Percentiles rank a stretch among this genome's conserved stretches.
Evolutionary conservation across 2,888 invertebrate species (phyloP).

Genomic region (Lepidochrysops patricia): DNA sequence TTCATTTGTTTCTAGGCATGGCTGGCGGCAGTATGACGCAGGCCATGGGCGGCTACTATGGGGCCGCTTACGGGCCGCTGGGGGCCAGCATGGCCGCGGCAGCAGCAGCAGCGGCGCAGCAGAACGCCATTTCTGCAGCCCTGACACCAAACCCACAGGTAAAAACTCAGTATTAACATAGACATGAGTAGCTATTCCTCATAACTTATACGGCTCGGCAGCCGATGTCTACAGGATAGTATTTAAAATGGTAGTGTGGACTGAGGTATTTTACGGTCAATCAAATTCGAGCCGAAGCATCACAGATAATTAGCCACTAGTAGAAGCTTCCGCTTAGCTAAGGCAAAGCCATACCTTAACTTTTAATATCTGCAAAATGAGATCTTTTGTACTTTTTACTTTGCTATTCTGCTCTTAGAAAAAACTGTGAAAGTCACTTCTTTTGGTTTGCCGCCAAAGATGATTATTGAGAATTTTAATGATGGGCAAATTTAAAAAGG

Average conservation of each 20-base stretch:
- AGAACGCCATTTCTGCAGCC: slow-evolving; percentile 82
- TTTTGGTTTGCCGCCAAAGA: slow-evolving; percentile 1
- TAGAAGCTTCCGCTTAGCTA: too few species aligned
- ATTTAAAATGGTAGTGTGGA: too few species aligned
- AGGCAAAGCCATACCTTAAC: neutral
- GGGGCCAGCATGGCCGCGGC: slow-evolving; percentile 85
- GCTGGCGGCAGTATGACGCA: slow-evolving; percentile 79
- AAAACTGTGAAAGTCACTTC: neutral
- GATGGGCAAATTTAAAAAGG: slow-evolving; percentile 2
- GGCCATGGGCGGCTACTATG: slow-evolving; percentile 82
- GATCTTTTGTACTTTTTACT: neutral
- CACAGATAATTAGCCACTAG: too few species aligned
- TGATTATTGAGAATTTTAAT: neutral
- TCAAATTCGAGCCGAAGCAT: too few species aligned
- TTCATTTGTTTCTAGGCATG: slow-evolving; percentile 75
- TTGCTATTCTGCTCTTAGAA: neutral
- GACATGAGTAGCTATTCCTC: too few species aligned
- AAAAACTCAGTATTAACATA: too few species aligned
- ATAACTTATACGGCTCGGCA: too few species aligned
- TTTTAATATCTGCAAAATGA: neutral
- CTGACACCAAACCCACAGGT: slow-evolving; percentile 80
- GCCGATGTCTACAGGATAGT: too few species aligned
- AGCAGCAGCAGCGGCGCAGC: slow-evolving; percentile 80
- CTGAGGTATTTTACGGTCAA: too few species aligned
- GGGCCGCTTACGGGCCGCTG: slow-evolving; percentile 82